Evolutionary conservation across 2,888 invertebrate species (phyloP).

Genomic region (Rhorus exstirpatorius): DNA sequence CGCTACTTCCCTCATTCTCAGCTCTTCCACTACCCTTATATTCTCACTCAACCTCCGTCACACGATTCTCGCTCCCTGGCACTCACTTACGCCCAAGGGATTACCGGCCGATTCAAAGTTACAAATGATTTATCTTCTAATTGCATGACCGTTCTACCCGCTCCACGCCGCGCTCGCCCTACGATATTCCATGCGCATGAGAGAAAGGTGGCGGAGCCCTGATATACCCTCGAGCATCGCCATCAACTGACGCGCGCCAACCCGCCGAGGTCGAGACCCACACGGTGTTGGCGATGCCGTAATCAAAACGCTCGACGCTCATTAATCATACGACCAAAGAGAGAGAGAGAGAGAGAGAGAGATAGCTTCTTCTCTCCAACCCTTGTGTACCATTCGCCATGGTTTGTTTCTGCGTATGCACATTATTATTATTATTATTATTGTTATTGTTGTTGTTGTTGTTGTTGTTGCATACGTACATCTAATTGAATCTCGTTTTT

Average conservation of each 20-base stretch:
- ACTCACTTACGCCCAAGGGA: constrained; percentile 65
- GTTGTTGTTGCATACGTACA: no score
- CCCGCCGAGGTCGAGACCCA: constrained; percentile 25
- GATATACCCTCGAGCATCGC: constrained; percentile 61
- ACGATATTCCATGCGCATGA: neutral
- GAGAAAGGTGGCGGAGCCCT: constrained; percentile 23
- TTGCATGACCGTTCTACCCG: constrained; percentile 83
- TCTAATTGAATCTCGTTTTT: no score
- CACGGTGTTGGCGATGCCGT: constrained; percentile 68
- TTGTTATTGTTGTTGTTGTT: no score
- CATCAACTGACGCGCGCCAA: constrained; percentile 33
- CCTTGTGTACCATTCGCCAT: constrained; percentile 27
- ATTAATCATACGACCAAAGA: constrained; percentile 80
- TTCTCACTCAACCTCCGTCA: constrained; percentile 15
- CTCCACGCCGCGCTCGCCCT: constrained; percentile 31
- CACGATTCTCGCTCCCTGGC: constrained; percentile 33
- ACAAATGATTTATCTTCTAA: constrained; percentile 85
- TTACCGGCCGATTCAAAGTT: constrained; percentile 77
- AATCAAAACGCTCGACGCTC: constrained; percentile 83
- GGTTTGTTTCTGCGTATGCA: constrained; percentile 40
- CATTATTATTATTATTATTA: neutral
- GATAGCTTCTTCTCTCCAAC: neutral
- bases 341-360: constrained; percentile 37
- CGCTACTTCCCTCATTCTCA: neutral
- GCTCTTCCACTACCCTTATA: constrained; percentile 18